Evolutionary conservation across 2,797 vertebrate genomes (phyloP).

Genomic region (Enteromius paludinosus): DNA sequence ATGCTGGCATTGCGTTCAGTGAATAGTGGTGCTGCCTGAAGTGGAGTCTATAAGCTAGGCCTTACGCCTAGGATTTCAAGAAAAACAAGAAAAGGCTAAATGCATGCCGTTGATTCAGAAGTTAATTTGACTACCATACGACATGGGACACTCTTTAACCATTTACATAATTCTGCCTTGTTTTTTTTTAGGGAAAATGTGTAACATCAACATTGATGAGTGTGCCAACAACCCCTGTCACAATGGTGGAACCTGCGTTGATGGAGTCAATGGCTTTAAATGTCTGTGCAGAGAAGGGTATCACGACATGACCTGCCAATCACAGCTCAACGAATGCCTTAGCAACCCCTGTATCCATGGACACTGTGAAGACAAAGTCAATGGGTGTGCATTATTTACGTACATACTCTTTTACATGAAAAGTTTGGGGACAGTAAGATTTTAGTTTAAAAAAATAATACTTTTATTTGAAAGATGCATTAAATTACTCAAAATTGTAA

Average conservation of each 20-base stretch:
- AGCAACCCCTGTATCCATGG: slow-evolving; percentile 95
- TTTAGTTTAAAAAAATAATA: background rate
- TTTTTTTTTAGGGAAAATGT: slow-evolving; percentile 86
- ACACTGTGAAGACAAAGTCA: slow-evolving; percentile 88
- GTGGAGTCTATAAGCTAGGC: slow-evolving; percentile 67
- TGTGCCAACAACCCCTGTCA: slow-evolving; percentile 90
- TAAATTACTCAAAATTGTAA: background rate
- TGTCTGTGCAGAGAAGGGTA: slow-evolving; percentile 92
- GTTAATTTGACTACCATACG: slow-evolving; percentile 6
- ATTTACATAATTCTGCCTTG: slow-evolving; percentile 1
- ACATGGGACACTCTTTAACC: background rate
- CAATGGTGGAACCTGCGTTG: slow-evolving; percentile 92
- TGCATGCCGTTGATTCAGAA: background rate
- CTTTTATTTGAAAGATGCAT: background rate
- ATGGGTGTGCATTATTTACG: slow-evolving; percentile 77
- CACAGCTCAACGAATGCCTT: slow-evolving; percentile 94
- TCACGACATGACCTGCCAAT: slow-evolving; percentile 89
- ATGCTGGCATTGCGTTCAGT: slow-evolving; percentile 69
- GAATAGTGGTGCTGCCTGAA: slow-evolving; percentile 72
- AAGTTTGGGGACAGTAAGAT: background rate
- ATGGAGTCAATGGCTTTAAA: slow-evolving; percentile 88
- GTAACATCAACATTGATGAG: slow-evolving; percentile 92
- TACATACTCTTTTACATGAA: background rate
- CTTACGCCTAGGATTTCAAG: slow-evolving; percentile 27
- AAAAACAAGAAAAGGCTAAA: background rate